These are phyloP conservation scores for Styela clava DNA, from an alignment of 23 tunicate genomes.

Conservation along the genomic window DNA sequence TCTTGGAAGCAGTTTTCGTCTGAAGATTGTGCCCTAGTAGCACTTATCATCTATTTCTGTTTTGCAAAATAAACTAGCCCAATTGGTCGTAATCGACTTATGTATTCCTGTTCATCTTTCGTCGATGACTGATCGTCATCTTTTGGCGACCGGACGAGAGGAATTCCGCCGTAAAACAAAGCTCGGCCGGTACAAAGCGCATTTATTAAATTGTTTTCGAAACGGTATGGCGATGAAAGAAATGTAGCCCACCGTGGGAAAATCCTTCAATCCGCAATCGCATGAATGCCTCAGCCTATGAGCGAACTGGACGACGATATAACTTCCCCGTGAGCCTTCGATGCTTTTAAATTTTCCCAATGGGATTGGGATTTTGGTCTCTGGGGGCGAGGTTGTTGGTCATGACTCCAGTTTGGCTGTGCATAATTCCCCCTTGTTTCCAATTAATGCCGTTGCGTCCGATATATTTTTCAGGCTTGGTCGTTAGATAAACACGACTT, in stretches of 20 bases:
- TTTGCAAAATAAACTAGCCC: no score
- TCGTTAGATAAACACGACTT: no score
- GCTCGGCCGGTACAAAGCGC: background rate
- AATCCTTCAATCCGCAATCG: background rate
- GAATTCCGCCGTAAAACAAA: background rate
- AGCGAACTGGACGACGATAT: background rate
- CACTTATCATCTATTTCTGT: no score
- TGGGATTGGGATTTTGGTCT: background rate
- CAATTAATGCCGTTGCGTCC: background rate
- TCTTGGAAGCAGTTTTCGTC: no score
- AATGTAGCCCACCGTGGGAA: background rate
- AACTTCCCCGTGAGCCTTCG: no score
- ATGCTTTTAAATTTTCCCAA: background rate
- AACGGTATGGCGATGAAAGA: background rate
- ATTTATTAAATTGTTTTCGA: background rate
- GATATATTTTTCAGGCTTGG: no score
- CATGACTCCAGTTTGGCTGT: background rate
- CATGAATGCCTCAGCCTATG: no score
- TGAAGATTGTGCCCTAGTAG: no score
- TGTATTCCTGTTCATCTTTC: background rate
- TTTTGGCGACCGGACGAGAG: background rate
- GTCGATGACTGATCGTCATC: background rate
- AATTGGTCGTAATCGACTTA: no score
- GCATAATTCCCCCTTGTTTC: background rate
- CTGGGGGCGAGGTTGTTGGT: background rate